Evolutionary conservation across 2,888 invertebrate species (phyloP), one percentile per base, ranked within the genome.

Genomic region (Priocnemis perturbator): DNA sequence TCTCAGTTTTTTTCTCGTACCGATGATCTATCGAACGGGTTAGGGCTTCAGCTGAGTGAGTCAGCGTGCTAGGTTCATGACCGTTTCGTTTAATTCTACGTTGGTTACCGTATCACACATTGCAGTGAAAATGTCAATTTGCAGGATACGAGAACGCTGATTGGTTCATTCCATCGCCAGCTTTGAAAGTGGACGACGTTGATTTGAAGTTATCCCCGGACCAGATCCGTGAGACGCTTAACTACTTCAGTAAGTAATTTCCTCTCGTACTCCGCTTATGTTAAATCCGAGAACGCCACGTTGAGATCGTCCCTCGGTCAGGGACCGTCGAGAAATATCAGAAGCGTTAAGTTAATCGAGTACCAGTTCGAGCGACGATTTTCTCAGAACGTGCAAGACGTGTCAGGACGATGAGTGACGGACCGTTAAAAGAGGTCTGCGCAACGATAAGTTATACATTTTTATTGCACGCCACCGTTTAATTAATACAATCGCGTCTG

Each of bases 221-320:
- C 90, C 97, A 97, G 91, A 96, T 97, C 91, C 95, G 97, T 90
- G 97, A 98, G 91, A 97, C 97, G 67, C 94, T 98, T 85, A 97
- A 98, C 92, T 98, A 98, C 92, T 98, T 98, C 91, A 95, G 98
- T 98, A 91, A 97, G 97, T 96, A 90, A 50, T 50, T 5, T 50
- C 50, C 19, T 9, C 0, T 50, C 17, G 2, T 37, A 1, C 37
- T 3, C 37, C 37, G 1, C 37, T 37, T 37, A 37, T 37, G 14
- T 37, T 37, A 37, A 37, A 37, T 37, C 37, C 37, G 37, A 37
- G 37, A 37, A 11, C 11, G n/a, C 37, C 37, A 11, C n/a, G 26
- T 26, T 26, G 14, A 37, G 11, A 37, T 9, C 37, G 37, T 37
- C 37, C 7, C 37, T 37, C 11, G 37, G 7, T 26, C 37, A 26